Evolutionary conservation across 1,140 invertebrate species (phyloP).

Genomic region (Helicoverpa armigera): DNA sequence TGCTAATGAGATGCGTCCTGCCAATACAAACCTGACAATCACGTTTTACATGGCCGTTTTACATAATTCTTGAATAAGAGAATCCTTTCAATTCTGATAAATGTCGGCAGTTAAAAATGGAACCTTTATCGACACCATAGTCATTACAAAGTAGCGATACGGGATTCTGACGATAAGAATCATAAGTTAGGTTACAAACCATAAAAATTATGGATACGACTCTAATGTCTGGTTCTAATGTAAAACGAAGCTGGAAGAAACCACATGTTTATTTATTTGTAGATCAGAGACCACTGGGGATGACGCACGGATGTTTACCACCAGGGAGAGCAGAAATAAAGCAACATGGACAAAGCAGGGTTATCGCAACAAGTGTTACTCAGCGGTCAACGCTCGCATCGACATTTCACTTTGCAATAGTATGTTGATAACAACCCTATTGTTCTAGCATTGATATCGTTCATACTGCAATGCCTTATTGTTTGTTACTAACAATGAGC

Average conservation of each 20-base stretch:
- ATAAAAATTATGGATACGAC: not conserved
- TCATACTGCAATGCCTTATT: slow-evolving; percentile 31
- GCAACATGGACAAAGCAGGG: slow-evolving; percentile 64
- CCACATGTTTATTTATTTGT: slow-evolving; percentile 76
- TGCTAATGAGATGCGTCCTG: slow-evolving; percentile 37
- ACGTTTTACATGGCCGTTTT: slow-evolving; percentile 17
- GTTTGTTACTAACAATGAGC: slow-evolving; percentile 54
- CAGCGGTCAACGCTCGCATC: slow-evolving; percentile 71
- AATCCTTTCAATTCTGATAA: slow-evolving; percentile 30
- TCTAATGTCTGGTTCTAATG: slow-evolving; percentile 1
- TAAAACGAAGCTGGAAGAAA: slow-evolving; percentile 48
- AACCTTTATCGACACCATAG: not conserved
- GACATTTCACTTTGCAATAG: slow-evolving; percentile 65
- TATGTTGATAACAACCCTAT: slow-evolving; percentile 71
- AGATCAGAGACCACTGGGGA: slow-evolving; percentile 73
- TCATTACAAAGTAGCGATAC: not conserved
- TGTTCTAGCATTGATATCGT: slow-evolving; percentile 63
- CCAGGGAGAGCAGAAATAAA: slow-evolving; percentile 80
- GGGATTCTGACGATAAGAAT: not conserved
- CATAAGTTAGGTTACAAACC: too few species aligned
- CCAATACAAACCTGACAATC: slow-evolving; percentile 34
- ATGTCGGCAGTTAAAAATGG: not conserved
- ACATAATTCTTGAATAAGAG: slow-evolving; percentile 44
- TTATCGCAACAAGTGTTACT: slow-evolving; percentile 71
- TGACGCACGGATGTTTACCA: slow-evolving; percentile 81